These are phyloP conservation scores for Amazona finschi DNA, from an alignment of 2,797 vertebrate genomes.

Conservation along the genomic window DNA sequence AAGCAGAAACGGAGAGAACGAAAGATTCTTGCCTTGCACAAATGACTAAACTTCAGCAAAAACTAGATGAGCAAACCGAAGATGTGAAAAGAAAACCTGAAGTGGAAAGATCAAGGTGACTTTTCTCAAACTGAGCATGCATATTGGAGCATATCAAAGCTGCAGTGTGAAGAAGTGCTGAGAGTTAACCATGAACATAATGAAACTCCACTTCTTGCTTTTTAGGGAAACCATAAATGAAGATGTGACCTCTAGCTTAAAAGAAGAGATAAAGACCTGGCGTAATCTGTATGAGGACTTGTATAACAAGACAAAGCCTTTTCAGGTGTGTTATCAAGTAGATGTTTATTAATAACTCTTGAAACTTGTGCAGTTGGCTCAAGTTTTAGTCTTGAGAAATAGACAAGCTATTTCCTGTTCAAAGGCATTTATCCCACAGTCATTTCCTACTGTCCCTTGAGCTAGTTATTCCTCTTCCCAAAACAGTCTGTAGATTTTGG, in stretches of 20 bases:
- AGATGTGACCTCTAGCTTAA: constrained; percentile 26
- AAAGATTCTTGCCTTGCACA: constrained; percentile 64
- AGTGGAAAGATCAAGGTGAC: constrained; percentile 77
- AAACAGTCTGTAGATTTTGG: background rate
- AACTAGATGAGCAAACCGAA: constrained; percentile 70
- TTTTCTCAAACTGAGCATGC: background rate
- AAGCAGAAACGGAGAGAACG: constrained; percentile 74
- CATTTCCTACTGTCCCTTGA: fast-evolving
- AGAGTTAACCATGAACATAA: background rate
- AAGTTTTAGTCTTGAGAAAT: background rate
- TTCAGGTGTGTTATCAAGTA: constrained; percentile 76
- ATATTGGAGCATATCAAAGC: background rate
- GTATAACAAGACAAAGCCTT: constrained; percentile 83
- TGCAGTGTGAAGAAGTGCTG: background rate
- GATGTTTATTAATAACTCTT: background rate
- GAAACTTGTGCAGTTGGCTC: background rate
- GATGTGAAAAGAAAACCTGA: constrained; percentile 72
- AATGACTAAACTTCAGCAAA: constrained; percentile 69
- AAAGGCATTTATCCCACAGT: background rate
- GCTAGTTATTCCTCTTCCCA: background rate
- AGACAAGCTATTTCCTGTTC: background rate
- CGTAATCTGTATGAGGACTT: constrained; percentile 80
- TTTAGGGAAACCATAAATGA: constrained; percentile 56
- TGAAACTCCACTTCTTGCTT: background rate
- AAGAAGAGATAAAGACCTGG: constrained; percentile 77